Evolutionary conservation across 2,888 invertebrate species (phyloP), one percentile per base, ranked within the genome.

Genomic region (Latrodectus elegans): DNA sequence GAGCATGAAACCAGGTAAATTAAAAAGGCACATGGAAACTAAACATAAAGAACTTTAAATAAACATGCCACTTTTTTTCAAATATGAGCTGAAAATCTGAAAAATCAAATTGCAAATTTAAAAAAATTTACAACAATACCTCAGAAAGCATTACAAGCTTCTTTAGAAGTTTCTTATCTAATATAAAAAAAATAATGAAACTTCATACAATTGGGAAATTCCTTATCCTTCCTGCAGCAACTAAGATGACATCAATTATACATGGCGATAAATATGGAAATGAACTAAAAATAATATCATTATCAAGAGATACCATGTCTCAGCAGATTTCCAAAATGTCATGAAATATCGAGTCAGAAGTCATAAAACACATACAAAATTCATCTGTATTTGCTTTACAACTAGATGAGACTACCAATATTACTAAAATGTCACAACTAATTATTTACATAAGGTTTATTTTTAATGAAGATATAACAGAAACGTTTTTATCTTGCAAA

Each of bases 231-330:
- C 55, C 38, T 51, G 74, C 53, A 55, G 55, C 74, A 74, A 74
- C 55, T 52, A 74, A 74, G 55, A 55, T 74, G 74, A 22, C 74
- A 74, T 74, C 52, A 73, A 73, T 74, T 55, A 55, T 52, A 14
- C 74, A 74, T 74, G 74, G 74, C 12, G 74, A 74, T 71, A 74
- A 74, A 74, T n/a, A 74, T 22, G 3, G 9, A 53, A 55, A 74
- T 55, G n/a, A 53, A 8, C 26, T 74, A 17, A 52, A 55, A 22
- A 72, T 8, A 72, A 51, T 72, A 72, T 8, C 52, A 38, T 38
- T 38, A 38, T 38, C 38, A 38, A 4, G 38, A 38, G 38, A 38
- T 38, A 38, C 38, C 4, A 4, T 38, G 38, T 38, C 38, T 38
- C 38, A 4, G 38, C 38, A 4, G 38, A 38, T 38, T 38, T 38